Base-by-base conservation (phyloP, 2,888 invertebrate species). In the Erynnis tages region DNA sequence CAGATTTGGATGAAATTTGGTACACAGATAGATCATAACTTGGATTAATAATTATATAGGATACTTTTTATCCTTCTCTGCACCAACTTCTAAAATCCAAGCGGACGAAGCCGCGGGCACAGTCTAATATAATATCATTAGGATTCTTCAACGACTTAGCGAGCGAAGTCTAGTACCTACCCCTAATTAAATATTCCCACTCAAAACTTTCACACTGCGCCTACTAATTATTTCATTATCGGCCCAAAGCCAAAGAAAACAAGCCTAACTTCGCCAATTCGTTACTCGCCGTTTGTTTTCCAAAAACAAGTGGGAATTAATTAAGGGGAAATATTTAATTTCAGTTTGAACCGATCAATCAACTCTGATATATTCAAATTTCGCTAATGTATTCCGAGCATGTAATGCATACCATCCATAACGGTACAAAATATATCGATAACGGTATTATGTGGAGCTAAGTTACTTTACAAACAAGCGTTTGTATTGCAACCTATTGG, bases 301-400 rank as follows among this genome's bases (percentile, higher is more conserved):
- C 21, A 7, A 37, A 21, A 38, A 38, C 38, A 21, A 47, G 47
- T 38, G 10, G 6, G 32, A 14, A 52, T 53, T 55, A 57, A 55
- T 54, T 57, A 52, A 17, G 11, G 8, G 8, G n/a, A 21, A 45
- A 53, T 52, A 54, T 54, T 55, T 50, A 54, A 57, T 52, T 52
- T 48, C 23, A 32, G 32, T 32, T 48, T 52, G 21, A 38, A 32
- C 29, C 47, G 32, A 57, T 55, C 54, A 40, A 48, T 48, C 48
- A 32, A 14, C 16, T 14, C 14, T 32, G 14, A 30, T 40, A 29
- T 40, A 48, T 48, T 41, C 32, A 41, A 41, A 49, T 49, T 41
- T 25, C 30, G 30, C n/a, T 49, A 49, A 41, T 49, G 23, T 49
- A 49, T 49, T 41, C 49, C n/a, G 1, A 4, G 25, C 37, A 13